phyloP scores from a whole-genome alignment of 2,797 vertebrate species.

The Hoplostethus atlanticus region DNA sequence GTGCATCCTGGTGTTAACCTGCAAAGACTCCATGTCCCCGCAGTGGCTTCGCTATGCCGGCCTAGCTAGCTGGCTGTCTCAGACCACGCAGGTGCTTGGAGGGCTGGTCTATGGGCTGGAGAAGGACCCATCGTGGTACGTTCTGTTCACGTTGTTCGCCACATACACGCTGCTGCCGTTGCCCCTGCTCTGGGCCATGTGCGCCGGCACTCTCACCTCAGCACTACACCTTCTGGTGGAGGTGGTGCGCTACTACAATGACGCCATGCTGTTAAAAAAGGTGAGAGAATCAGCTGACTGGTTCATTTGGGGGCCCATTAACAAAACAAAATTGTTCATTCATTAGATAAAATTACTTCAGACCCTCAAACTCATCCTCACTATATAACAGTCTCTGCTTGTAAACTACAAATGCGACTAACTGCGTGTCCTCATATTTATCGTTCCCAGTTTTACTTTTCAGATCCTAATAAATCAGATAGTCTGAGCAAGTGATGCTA shows the following conservation, averaged over 20 bases:
- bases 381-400: background rate
- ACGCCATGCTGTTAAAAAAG: slow-evolving; percentile 77
- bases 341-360: background rate
- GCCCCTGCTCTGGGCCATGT: slow-evolving; percentile 86
- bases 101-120: slow-evolving; percentile 83
- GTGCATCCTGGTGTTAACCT: slow-evolving; percentile 78
- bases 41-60: slow-evolving; percentile 82
- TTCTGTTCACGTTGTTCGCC: slow-evolving; percentile 85
- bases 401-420: background rate
- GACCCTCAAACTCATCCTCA: too few relatives aligned
- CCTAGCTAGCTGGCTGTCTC: slow-evolving; percentile 84
- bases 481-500: background rate
- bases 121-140: slow-evolving; percentile 85
- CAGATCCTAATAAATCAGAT: background rate
- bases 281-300: slow-evolving; percentile 51
- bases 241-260: slow-evolving; percentile 64
- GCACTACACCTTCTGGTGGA: slow-evolving; percentile 79
- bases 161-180: slow-evolving; percentile 87
- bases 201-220: slow-evolving; percentile 81
- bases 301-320: background rate
- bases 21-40: slow-evolving; percentile 79
- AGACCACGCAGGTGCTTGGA: slow-evolving; percentile 82
- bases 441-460: background rate
- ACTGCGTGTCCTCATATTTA: background rate
- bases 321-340: background rate